Conservation (phyloP, 2,113 vertebrate species). For the Scolopax mira region DNA sequence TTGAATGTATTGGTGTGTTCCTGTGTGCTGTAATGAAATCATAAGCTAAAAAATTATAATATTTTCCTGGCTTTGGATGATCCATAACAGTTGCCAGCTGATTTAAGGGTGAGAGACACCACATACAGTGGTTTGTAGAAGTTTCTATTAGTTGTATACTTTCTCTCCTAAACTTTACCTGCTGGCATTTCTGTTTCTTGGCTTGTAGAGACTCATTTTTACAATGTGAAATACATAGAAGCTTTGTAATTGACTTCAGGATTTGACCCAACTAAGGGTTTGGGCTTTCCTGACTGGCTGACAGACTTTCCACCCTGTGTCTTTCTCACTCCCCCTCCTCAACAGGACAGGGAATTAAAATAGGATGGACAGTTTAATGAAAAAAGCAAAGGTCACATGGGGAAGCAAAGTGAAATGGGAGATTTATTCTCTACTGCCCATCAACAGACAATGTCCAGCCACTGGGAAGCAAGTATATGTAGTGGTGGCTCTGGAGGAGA, state of each 20-base stretch:
- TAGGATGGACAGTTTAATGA: background rate
- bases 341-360: background rate
- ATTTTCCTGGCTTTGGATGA: background rate
- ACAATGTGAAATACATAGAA: background rate
- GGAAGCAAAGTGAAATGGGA: background rate
- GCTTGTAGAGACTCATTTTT: background rate
- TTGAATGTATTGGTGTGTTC: background rate
- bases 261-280: background rate
- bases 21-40: background rate
- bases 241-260: background rate
- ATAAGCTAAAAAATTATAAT: background rate
- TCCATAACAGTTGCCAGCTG: background rate
- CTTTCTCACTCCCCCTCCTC: fast-evolving
- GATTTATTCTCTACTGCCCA: background rate
- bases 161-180: background rate
- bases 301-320: background rate
- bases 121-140: background rate
- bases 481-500: background rate
- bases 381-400: background rate
- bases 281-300: background rate
- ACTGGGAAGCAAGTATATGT: background rate
- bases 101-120: background rate
- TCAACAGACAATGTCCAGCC: background rate
- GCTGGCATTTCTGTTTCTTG: background rate
- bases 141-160: background rate